phyloP scores from a whole-genome alignment of 2,113 vertebrate species.

The Crotalus tigris region DNA sequence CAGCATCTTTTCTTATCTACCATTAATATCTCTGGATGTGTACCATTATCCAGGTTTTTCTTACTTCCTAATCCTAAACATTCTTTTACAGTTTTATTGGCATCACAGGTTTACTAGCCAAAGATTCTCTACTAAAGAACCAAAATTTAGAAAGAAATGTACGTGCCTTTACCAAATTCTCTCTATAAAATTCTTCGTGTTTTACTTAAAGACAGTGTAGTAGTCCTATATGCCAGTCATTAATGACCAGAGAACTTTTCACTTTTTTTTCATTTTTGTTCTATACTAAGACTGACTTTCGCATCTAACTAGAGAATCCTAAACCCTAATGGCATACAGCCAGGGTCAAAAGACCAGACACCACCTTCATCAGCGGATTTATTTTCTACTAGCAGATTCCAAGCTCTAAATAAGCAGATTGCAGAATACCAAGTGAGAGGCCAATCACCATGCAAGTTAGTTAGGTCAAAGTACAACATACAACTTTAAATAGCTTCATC shows the following conservation, averaged over 20 bases:
- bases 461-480: not conserved
- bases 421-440: not conserved
- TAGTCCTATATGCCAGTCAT: not conserved
- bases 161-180: no score
- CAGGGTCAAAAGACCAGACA: not conserved
- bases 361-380: conserved; percentile 47
- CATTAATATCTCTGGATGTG: not conserved
- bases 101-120: not conserved
- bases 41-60: not conserved
- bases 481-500: not conserved
- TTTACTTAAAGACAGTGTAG: no score
- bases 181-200: not conserved
- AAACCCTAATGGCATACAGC: conserved; percentile 33
- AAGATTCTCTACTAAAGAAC: not conserved
- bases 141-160: not conserved
- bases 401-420: conserved; percentile 31
- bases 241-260: not conserved
- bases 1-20: not conserved
- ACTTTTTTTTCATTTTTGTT: not conserved
- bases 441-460: conserved; percentile 4
- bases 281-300: not conserved
- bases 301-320: not conserved
- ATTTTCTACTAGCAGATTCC: conserved; percentile 31
- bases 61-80: not conserved
- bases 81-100: not conserved